These are phyloP conservation scores for Clivina fossor DNA, from an alignment of 2,888 invertebrate species.

Conservation along the genomic window DNA sequence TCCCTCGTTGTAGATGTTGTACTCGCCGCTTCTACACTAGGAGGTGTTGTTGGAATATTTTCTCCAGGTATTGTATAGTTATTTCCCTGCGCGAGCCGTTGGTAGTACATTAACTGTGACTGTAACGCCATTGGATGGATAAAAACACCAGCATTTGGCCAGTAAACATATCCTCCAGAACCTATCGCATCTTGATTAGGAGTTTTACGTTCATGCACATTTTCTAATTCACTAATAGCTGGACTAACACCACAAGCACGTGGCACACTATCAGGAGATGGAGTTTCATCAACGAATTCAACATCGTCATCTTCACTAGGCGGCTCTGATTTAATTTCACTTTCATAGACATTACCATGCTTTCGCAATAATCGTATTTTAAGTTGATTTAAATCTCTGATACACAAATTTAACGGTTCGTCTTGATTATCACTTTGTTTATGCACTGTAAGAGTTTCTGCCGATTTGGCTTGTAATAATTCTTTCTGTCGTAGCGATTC, in stretches of 20 bases:
- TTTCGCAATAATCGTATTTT: conserved; percentile 66
- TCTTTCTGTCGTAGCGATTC: conserved; percentile 60
- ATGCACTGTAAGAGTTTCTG: conserved; percentile 49
- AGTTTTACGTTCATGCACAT: not conserved
- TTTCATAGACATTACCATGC: conserved; percentile 64
- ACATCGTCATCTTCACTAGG: conserved; percentile 58
- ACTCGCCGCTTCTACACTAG: no score
- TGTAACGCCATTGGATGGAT: conserved; percentile 74
- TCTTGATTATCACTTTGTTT: conserved; percentile 56
- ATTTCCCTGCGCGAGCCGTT: conserved; percentile 65
- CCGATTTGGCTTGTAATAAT: conserved; percentile 52
- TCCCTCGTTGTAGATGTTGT: conserved; percentile 39
- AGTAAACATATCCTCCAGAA: conserved; percentile 59
- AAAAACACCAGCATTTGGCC: conserved; percentile 71
- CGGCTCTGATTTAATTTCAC: conserved; percentile 63
- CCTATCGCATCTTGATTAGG: not conserved
- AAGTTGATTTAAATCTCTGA: conserved; percentile 71
- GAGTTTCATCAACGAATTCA: conserved; percentile 50
- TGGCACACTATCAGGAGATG: conserved; percentile 41
- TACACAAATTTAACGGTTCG: conserved; percentile 82
- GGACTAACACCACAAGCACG: conserved; percentile 17
- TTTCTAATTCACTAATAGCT: conserved; percentile 11
- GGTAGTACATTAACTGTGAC: conserved; percentile 73
- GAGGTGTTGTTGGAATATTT: conserved; percentile 37
- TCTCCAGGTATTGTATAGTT: conserved; percentile 45